Evolutionary conservation across 2,888 invertebrate genomes (phyloP).

Genomic region (Pinctada fucata): DNA sequence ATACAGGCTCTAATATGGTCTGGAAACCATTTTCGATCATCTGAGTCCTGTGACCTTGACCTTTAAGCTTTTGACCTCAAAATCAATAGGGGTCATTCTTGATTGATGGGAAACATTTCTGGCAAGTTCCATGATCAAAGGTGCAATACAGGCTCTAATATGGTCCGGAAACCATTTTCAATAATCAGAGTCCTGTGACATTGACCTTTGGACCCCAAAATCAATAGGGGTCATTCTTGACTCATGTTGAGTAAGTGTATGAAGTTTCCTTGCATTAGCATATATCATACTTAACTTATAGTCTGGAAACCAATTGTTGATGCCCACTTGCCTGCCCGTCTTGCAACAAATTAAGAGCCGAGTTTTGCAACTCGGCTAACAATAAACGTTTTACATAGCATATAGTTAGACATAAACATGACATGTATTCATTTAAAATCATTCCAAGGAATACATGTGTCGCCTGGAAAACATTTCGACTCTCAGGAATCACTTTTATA

Average conservation of each 20-base stretch:
- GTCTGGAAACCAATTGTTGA: neutral
- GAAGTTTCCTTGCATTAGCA: neutral
- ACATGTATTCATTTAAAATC: too few relatives aligned
- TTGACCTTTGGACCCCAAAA: constrained; percentile 1
- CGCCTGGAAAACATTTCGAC: too few relatives aligned
- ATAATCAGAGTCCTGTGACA: neutral
- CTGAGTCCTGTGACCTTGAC: neutral
- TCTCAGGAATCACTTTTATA: too few relatives aligned
- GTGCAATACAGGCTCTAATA: neutral
- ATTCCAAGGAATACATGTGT: too few relatives aligned
- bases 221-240: neutral
- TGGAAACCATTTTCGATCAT: neutral
- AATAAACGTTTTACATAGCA: neutral
- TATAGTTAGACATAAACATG: too few relatives aligned
- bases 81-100: neutral
- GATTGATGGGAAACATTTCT: neutral
- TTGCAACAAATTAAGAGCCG: neutral
- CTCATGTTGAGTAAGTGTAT: neutral
- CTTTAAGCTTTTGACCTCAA: neutral
- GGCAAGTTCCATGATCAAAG: neutral
- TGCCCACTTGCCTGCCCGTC: neutral
- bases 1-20: neutral
- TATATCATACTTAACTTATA: neutral
- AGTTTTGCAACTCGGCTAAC: neutral
- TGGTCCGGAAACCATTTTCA: neutral